Conservation (phyloP, 2,113 vertebrate genomes). For the Podarcis muralis region DNA sequence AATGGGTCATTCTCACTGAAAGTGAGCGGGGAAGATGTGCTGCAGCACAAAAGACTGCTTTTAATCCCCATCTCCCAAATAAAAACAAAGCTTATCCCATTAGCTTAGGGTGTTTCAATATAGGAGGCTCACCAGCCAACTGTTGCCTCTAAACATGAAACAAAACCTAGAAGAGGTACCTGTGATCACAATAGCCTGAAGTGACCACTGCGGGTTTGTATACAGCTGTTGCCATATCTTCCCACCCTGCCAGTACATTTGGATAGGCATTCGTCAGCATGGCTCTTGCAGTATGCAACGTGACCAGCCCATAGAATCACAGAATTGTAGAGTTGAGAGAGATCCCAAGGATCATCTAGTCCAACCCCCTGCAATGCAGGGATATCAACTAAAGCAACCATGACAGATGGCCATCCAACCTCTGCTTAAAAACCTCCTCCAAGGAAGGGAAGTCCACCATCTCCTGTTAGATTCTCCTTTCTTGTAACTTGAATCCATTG, state of each 20-base stretch:
- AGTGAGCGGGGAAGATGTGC: background rate
- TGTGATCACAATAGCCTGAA: background rate
- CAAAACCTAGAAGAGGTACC: background rate
- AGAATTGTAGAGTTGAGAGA: no score
- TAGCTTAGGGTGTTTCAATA: background rate
- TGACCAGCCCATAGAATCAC: no score
- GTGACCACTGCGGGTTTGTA: background rate
- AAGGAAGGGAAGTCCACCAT: no score
- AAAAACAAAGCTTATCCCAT: background rate
- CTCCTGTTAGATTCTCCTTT: no score
- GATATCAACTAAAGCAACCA: no score
- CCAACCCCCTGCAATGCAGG: no score
- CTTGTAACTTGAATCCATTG: no score
- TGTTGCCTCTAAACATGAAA: background rate
- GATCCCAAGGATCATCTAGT: no score
- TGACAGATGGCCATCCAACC: no score
- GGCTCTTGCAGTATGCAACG: background rate
- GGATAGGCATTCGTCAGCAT: background rate
- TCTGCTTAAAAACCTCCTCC: no score
- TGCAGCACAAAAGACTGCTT: background rate
- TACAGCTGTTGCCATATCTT: no score
- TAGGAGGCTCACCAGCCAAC: background rate
- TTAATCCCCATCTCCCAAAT: background rate
- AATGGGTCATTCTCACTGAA: background rate
- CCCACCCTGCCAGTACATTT: background rate